Conservation (phyloP, 2,797 vertebrate species). For the Epinephelus coioides region DNA sequence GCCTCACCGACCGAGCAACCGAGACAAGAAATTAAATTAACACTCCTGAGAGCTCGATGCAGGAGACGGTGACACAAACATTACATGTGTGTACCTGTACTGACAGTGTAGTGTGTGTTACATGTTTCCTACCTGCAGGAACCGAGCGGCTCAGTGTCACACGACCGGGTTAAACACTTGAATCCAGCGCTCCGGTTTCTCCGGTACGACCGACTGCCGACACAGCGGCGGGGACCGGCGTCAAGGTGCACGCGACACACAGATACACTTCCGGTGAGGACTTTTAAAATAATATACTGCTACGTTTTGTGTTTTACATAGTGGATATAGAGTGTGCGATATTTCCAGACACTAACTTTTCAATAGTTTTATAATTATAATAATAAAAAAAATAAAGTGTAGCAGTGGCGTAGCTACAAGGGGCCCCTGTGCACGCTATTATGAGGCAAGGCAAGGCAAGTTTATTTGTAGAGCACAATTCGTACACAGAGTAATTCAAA, state of each 20-base stretch:
- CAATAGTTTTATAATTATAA: too few species aligned
- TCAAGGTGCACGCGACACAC: accelerated
- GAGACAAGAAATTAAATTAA: conserved; percentile 37
- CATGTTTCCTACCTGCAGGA: conserved; percentile 49
- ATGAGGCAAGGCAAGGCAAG: too few species aligned
- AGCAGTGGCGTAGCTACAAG: too few species aligned
- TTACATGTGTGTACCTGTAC: accelerated
- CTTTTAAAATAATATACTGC: conserved; percentile 50
- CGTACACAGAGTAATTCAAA: too few species aligned
- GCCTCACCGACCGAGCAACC: not conserved
- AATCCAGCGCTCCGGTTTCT: conserved; percentile 67
- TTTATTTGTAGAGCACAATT: too few species aligned
- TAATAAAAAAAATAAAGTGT: too few species aligned
- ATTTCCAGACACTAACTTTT: not conserved
- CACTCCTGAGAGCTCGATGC: not conserved
- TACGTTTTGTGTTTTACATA: too few species aligned
- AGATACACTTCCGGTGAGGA: not conserved
- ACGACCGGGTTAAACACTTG: conserved; percentile 44
- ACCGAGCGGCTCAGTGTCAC: conserved; percentile 9
- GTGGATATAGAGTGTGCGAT: too few species aligned
- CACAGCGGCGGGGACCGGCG: not conserved
- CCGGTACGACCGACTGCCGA: conserved; percentile 17
- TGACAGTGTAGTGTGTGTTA: accelerated
- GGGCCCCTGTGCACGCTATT: too few species aligned
- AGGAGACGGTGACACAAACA: not conserved